Evolutionary conservation across 2,888 invertebrate species (phyloP), one percentile per base, ranked within the genome.

Genomic region (Conus canariensis): DNA sequence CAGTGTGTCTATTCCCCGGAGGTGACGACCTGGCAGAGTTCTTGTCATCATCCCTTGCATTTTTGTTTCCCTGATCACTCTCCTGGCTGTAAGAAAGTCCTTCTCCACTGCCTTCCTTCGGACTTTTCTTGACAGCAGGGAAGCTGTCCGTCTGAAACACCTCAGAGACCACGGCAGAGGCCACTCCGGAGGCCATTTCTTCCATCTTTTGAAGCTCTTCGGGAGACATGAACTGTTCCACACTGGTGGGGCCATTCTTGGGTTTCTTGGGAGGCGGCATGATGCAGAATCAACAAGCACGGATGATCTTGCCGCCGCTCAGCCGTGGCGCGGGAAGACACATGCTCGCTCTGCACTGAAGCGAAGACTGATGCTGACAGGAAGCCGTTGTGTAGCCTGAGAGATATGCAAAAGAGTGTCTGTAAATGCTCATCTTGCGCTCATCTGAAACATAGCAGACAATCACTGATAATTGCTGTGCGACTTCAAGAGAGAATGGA

Each of bases 231-330:
- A 95, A 95, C 93, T 95, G 95, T 89, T 95, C 95, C 30, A 94
- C 92, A 25, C 94, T 93, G 30, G 95, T 95, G n/a, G 94, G 94
- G 12, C 95, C 95, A 92, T 93, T 93, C 90, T 95, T 95, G 45
- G 95, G 95, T 90, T 95, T 95, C 91, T 95, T 95, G 85, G 95
- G 95, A 14, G 95, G 95, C 45, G 95, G 95, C 95, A 95, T 95
- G 88, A 70, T 91, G 88, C 89, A 5, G 6, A 82, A 16, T 45
- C 56, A 59, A 64, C 1, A 19, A n/a, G 30, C 16, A 56, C 19
- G 19, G 19, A 19, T 0, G 56, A 16, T 14, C 25, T 30, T 30
- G 30, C 82, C 14, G 82, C 56, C 58, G 85, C 59, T 85, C 85
- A 85, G 60, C 58, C 59, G 64, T 64, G 85, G 64, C 3, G 16